Evolutionary conservation across 2,113 vertebrate species (phyloP).

Genomic region (Ornithorhynchus anatinus): DNA sequence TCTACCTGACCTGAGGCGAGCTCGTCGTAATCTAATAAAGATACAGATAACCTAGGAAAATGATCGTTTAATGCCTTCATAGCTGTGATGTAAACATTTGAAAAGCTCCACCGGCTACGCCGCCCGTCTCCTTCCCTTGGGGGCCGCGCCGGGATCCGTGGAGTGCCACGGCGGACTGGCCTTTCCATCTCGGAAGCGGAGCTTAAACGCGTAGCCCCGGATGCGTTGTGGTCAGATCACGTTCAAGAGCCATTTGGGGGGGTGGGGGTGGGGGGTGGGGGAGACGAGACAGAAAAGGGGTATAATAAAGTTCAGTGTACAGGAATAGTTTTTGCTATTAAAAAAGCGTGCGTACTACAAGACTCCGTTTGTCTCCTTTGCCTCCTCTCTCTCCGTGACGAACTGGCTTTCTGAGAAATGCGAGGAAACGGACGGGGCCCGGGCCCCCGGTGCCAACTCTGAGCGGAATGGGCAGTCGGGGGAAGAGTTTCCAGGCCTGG

Average conservation of each 20-base stretch:
- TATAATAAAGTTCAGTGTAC: conserved; percentile 73
- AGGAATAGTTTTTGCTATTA: conserved; percentile 77
- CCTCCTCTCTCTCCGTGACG: conserved; percentile 32
- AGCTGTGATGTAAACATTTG: background rate
- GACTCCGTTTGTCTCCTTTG: conserved; percentile 67
- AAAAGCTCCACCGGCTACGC: conserved; percentile 20
- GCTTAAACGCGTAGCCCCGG: conserved; percentile 44
- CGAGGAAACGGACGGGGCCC: no score
- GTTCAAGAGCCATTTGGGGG: conserved; percentile 62
- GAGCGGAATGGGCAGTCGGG: no score
- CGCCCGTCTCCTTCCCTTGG: conserved; percentile 31
- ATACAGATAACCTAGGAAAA: background rate
- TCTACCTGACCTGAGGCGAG: conserved; percentile 21
- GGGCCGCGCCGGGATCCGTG: conserved; percentile 25
- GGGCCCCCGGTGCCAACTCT: no score
- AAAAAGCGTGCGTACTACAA: conserved; percentile 77
- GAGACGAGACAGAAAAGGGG: conserved; percentile 34
- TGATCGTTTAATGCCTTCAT: conserved; percentile 2
- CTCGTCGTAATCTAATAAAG: conserved; percentile 7
- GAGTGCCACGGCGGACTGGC: conserved; percentile 60
- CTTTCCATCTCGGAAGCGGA: conserved; percentile 54
- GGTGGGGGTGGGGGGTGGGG: conserved; percentile 42
- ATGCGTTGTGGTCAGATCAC: conserved; percentile 50
- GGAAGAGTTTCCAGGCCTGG: no score
- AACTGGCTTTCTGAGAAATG: no score